Percentiles rank a stretch among this genome's conserved stretches.
Evolutionary conservation across 2,113 vertebrate genomes (phyloP).

Genomic region (Deroptyus accipitrinus): DNA sequence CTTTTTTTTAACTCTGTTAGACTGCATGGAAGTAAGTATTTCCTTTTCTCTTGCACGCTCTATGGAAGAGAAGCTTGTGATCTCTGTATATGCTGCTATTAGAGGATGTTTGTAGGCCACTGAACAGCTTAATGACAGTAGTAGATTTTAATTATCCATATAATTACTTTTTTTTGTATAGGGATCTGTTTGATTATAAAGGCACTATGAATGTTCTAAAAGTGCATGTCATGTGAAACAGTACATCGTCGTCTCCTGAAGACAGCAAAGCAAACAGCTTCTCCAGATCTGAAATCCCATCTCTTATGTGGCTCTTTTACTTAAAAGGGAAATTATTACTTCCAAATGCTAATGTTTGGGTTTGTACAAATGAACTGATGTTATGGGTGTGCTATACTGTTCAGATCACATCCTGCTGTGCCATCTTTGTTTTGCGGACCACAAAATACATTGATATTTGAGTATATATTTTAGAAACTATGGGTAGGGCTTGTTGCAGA

Average conservation of each 20-base stretch:
- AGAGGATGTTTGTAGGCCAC: neutral
- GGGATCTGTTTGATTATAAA: neutral
- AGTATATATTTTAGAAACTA: neutral
- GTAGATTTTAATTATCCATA: conserved; percentile 16
- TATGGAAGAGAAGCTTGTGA: conserved; percentile 36
- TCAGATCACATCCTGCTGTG: neutral
- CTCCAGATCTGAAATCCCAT: neutral
- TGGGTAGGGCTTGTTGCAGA: neutral
- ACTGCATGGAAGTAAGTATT: neutral
- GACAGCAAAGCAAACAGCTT: neutral
- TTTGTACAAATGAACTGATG: neutral
- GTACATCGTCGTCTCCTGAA: neutral
- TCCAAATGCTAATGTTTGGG: neutral
- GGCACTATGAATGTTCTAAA: neutral
- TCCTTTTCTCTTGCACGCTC: conserved; percentile 6
- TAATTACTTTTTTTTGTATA: neutral
- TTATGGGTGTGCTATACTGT: neutral
- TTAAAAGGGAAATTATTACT: neutral
- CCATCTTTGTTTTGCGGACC: neutral
- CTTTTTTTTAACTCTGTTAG: neutral
- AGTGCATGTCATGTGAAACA: neutral
- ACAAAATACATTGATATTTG: neutral
- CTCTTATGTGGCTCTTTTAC: neutral
- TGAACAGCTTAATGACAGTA: neutral
- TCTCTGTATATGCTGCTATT: neutral